Percentiles rank a stretch among this genome's conserved stretches.
These are phyloP conservation scores for Luehdorfia chinensis DNA, from an alignment of 1,140 invertebrate genomes.

Conservation along the genomic window DNA sequence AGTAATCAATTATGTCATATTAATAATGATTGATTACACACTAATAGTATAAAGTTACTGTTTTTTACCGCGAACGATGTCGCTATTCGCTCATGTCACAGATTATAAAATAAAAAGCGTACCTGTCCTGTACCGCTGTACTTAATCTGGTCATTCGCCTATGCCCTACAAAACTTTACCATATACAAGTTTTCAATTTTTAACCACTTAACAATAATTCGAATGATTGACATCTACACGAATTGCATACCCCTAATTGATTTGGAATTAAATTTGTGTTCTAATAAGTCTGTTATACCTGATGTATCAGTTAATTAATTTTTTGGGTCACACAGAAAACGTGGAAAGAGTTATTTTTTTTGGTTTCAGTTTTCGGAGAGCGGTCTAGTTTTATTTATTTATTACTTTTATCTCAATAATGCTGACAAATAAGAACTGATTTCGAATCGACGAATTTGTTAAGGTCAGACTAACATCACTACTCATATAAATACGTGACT, in stretches of 20 bases:
- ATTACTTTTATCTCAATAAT: too few species aligned
- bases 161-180: background rate
- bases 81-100: background rate
- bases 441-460: too few species aligned
- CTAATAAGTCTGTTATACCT: background rate
- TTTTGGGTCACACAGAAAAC: too few species aligned
- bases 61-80: background rate
- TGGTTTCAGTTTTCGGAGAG: too few species aligned
- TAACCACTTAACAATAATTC: background rate
- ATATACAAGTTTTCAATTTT: background rate
- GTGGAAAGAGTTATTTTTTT: too few species aligned
- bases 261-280: background rate
- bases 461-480: too few species aligned
- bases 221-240: background rate
- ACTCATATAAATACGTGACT: too few species aligned
- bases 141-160: background rate
- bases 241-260: background rate
- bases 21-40: slow-evolving; percentile 2
- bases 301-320: too few species aligned
- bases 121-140: background rate
- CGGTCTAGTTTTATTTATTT: too few species aligned
- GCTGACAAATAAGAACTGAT: too few species aligned
- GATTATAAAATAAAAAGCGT: background rate
- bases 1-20: slow-evolving; percentile 1
- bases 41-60: background rate